Evolutionary conservation across 2,888 invertebrate genomes (phyloP).

Genomic region (Ormyrus thymus): DNA sequence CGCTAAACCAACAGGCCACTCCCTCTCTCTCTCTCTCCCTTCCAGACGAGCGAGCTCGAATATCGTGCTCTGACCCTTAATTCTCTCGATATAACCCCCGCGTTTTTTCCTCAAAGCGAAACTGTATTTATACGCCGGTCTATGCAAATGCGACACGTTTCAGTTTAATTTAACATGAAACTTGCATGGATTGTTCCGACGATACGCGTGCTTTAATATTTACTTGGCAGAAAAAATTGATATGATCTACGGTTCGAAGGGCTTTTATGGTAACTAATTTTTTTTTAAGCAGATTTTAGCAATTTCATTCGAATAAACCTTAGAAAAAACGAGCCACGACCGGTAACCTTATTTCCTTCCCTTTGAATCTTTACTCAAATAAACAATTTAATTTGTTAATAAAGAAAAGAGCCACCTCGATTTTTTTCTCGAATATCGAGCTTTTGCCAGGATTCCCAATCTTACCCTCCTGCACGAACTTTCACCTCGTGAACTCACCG

Average conservation of each 20-base stretch:
- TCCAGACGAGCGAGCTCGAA: constrained; percentile 20
- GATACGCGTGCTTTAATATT: too few species aligned
- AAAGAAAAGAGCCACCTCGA: neutral
- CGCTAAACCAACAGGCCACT: constrained; percentile 9
- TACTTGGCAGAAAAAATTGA: too few species aligned
- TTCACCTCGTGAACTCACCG: constrained; percentile 10
- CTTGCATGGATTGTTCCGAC: too few species aligned
- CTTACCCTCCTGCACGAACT: constrained; percentile 1
- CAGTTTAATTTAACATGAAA: neutral
- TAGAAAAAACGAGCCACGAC: too few species aligned
- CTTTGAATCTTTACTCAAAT: too few species aligned
- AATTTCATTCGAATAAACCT: too few species aligned
- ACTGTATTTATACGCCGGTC: too few species aligned
- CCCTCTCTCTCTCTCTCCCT: constrained; percentile 30
- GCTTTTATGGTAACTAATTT: too few species aligned
- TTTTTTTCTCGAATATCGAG: neutral
- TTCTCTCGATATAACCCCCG: neutral
- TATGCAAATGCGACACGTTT: neutral
- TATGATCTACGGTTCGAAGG: too few species aligned
- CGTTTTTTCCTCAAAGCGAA: neutral
- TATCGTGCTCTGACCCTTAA: constrained; percentile 34
- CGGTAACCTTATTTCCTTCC: too few species aligned
- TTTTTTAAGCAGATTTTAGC: too few species aligned
- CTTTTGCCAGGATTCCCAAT: constrained; percentile 46
- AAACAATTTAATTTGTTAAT: too few species aligned